Conservation (phyloP, 2,113 vertebrate species). For the Vulpes lagopus region DNA sequence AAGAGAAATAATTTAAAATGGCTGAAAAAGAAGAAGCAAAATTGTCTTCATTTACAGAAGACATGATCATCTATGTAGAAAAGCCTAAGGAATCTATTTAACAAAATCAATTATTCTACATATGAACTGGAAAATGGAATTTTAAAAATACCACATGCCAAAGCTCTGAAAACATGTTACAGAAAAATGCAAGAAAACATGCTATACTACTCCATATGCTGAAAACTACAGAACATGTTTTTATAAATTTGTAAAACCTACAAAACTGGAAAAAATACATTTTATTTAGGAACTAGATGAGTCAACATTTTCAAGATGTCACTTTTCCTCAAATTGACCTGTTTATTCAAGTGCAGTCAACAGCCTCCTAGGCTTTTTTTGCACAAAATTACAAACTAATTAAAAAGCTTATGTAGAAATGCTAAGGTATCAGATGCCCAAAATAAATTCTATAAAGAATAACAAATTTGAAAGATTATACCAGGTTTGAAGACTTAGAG, state of each 20-base stretch:
- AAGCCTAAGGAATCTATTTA: not conserved
- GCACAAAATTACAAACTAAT: not conserved
- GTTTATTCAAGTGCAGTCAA: not conserved
- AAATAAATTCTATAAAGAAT: slow-evolving; percentile 13
- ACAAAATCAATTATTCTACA: not conserved
- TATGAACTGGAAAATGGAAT: not conserved
- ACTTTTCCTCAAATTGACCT: not conserved
- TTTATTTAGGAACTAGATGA: not conserved
- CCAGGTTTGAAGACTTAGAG: not conserved
- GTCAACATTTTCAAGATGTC: not conserved
- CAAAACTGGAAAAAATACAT: slow-evolving; percentile 8
- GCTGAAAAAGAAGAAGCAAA: not conserved
- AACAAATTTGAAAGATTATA: not conserved
- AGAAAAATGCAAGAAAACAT: not conserved
- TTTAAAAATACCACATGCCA: not conserved
- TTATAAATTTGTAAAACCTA: slow-evolving; percentile 1
- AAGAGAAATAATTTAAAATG: not conserved
- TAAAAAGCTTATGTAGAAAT: slow-evolving; percentile 16
- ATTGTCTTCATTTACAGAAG: not conserved
- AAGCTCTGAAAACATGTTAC: not conserved
- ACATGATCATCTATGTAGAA: not conserved
- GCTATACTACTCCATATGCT: not conserved
- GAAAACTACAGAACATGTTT: not conserved
- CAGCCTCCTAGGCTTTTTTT: not conserved
- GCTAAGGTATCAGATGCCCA: not conserved